Conservation (phyloP, 1,140 invertebrate genomes). For the Hormaphis cornu region DNA sequence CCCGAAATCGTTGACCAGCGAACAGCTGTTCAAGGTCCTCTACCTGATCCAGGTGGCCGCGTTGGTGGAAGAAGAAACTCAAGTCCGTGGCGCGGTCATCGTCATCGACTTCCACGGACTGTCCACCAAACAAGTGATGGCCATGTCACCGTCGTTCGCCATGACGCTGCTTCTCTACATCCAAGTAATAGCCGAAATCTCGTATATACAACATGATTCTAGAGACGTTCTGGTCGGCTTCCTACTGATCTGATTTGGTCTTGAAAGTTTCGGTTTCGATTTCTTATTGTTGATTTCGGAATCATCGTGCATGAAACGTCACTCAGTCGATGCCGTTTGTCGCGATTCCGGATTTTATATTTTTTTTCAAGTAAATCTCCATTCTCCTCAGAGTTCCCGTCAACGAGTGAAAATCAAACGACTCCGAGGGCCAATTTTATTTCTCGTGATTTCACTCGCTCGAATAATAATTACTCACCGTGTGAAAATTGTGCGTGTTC, state of each 20-base stretch:
- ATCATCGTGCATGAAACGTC: too few relatives aligned
- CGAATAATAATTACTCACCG: not conserved
- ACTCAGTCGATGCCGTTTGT: too few relatives aligned
- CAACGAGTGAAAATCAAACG: too few relatives aligned
- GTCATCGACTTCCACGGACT: constrained; percentile 72
- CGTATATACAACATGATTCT: not conserved
- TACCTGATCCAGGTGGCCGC: constrained; percentile 68
- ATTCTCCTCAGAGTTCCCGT: too few relatives aligned
- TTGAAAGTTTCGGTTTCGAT: too few relatives aligned
- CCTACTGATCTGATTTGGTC: not conserved
- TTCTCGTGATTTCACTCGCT: too few relatives aligned
- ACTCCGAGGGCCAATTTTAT: too few relatives aligned
- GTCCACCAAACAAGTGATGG: constrained; percentile 59
- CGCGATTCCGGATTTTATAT: too few relatives aligned
- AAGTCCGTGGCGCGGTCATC: constrained; percentile 60
- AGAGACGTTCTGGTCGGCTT: not conserved
- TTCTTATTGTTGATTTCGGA: too few relatives aligned
- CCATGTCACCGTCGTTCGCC: constrained; percentile 60
- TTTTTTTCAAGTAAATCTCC: too few relatives aligned
- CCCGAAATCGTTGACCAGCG: constrained; percentile 56
- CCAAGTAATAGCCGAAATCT: constrained; percentile 44
- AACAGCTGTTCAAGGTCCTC: constrained; percentile 65
- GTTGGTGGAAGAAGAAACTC: constrained; percentile 60
- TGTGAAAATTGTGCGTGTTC: not conserved
- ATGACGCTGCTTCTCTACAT: constrained; percentile 66